Evolutionary conservation across 2,113 vertebrate genomes (phyloP), one percentile per base, ranked within the genome.

Genomic region (Galemys pyrenaicus): DNA sequence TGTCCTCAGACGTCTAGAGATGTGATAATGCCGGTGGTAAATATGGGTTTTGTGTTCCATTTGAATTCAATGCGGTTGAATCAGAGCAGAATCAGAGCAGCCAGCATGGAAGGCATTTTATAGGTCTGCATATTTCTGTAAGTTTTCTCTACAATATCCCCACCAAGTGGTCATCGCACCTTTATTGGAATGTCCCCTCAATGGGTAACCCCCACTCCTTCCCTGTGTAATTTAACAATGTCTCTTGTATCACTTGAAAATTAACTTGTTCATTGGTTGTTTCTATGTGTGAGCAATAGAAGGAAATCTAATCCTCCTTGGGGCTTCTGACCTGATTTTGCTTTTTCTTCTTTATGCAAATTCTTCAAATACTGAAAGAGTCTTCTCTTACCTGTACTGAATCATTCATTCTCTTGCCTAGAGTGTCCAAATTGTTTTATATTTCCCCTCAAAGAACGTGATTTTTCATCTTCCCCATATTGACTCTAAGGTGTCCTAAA

Each of bases 91-190:
- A 78, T 68, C 32, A 93, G 67, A 94, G 70, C 70, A n/a, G 22
- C 79, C 62, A 17, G 65, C 54, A 71, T 56, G 28, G 41, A 24
- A 94, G 39, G 41, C n/a, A 58, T 86, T 58, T 87, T 79, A 86
- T 68, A 82, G 44, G 44, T 46, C 73, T 71, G 84, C 60, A 22
- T 41, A 74, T 32, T 56, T 85, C 32, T 41, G 9, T 56, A 51
- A 89, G 56, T 91, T 87, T 82, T 91, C 89, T 94, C 89, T 84
- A n/a, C 75, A 82, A 91, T 46, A 95, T 85, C 93, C 35, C 81
- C 92, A 94, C n/a, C 89, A 92, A 92, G 83, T 94, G 79, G 91
- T 64, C 83, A 54, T 7, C 49, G 24, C 39, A 54, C 24, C 78
- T 64, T 86, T 83, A 39, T 16, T 37, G 9, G 74, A 71, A 1